phyloP scores from a whole-genome alignment of 2,797 vertebrate species.

The Anguilla obscura region DNA sequence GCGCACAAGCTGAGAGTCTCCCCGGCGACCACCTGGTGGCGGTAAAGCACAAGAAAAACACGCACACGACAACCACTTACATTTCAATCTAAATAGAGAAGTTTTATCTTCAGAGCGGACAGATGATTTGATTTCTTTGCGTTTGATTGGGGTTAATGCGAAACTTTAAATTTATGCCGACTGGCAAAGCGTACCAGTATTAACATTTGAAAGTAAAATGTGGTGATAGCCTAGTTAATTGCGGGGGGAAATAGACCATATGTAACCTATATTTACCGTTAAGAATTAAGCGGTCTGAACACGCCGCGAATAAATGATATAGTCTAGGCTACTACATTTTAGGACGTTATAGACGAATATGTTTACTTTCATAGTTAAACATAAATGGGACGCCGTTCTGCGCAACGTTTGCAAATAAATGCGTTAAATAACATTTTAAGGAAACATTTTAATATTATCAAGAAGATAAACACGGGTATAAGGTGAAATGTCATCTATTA shows the following conservation, averaged over 20 bases:
- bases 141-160: constrained; percentile 22
- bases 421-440: neutral
- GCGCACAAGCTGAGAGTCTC: constrained; percentile 49
- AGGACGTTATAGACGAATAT: neutral
- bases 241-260: neutral
- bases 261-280: constrained; percentile 17
- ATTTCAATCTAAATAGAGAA: constrained; percentile 6
- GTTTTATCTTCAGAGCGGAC: constrained; percentile 40
- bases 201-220: constrained; percentile 43
- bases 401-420: neutral
- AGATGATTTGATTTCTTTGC: constrained; percentile 36
- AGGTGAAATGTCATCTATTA: neutral
- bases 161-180: constrained; percentile 39
- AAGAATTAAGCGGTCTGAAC: neutral
- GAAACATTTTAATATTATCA: neutral
- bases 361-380: neutral
- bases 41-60: constrained; percentile 75
- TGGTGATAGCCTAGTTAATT: constrained; percentile 28
- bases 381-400: neutral
- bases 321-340: neutral
- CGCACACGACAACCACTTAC: constrained; percentile 41
- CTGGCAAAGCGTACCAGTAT: constrained; percentile 51
- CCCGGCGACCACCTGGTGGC: constrained; percentile 71
- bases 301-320: neutral
- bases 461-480: neutral